These are phyloP conservation scores for Zelostemma sp. DNA, from an alignment of 1,140 invertebrate genomes.

Conservation along the genomic window DNA sequence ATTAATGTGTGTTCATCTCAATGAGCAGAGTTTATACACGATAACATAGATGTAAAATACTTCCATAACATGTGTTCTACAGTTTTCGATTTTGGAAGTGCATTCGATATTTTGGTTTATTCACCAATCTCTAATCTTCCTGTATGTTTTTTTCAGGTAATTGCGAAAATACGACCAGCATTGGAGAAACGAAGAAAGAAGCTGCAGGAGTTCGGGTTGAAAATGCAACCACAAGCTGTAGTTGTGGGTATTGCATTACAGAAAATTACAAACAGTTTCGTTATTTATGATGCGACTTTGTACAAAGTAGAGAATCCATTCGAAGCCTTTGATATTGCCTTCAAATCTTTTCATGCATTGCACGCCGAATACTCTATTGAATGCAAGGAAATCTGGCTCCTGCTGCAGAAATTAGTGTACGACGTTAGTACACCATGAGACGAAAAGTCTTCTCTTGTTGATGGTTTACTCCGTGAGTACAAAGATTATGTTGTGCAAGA, in stretches of 20 bases:
- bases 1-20: too few relatives aligned
- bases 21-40: too few relatives aligned
- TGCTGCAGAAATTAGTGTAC: conserved; percentile 18
- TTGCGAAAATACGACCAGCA: not conserved
- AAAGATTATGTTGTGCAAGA: too few relatives aligned
- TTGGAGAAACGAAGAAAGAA: not conserved
- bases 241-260: not conserved
- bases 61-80: too few relatives aligned
- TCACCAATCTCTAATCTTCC: not conserved
- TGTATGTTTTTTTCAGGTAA: not conserved
- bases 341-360: conserved; percentile 18
- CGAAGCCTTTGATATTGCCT: conserved; percentile 16
- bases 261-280: conserved; percentile 9
- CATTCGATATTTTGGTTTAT: not conserved
- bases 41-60: too few relatives aligned
- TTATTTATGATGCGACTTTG: conserved; percentile 11
- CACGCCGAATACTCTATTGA: conserved; percentile 17
- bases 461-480: too few relatives aligned
- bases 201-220: not conserved
- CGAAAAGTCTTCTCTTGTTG: too few relatives aligned
- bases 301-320: conserved; percentile 18
- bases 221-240: not conserved
- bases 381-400: conserved; percentile 11
- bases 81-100: too few relatives aligned
- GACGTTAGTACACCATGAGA: conserved; percentile 12